Evolutionary conservation across 2,888 invertebrate genomes (phyloP).

Genomic region (Eristalis pertinax): DNA sequence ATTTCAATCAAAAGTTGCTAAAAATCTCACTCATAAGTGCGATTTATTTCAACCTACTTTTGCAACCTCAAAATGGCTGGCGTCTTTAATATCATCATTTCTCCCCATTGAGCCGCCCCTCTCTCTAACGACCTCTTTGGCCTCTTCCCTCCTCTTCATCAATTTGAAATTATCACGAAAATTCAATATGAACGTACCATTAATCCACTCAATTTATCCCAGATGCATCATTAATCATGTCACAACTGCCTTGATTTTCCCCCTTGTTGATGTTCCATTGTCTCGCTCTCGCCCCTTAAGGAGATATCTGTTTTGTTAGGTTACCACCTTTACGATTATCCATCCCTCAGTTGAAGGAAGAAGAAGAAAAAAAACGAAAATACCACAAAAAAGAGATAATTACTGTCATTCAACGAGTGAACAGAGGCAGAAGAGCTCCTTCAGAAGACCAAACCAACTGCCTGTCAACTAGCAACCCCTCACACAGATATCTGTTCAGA

Average conservation of each 20-base stretch:
- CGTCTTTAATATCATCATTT: too few species aligned
- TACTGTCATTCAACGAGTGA: slow-evolving; percentile 54
- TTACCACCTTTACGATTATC: slow-evolving; percentile 66
- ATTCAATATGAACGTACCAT: slow-evolving; percentile 57
- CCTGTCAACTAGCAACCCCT: slow-evolving; percentile 53
- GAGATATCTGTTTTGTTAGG: slow-evolving; percentile 44
- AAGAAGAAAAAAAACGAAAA: not conserved
- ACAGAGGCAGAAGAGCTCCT: not conserved
- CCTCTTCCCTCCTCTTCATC: slow-evolving; percentile 49
- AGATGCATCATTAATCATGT: slow-evolving; percentile 69
- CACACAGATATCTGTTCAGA: slow-evolving; percentile 27
- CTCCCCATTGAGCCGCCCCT: too few species aligned
- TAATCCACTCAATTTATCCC: slow-evolving; percentile 70
- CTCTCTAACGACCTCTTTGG: slow-evolving; percentile 13
- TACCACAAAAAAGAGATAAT: slow-evolving; percentile 69
- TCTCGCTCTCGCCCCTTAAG: slow-evolving; percentile 17
- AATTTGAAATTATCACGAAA: slow-evolving; percentile 58
- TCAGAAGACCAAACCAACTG: slow-evolving; percentile 40
- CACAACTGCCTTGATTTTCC: slow-evolving; percentile 51
- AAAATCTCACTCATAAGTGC: too few species aligned
- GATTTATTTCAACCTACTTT: too few species aligned
- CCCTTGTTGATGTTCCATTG: slow-evolving; percentile 24
- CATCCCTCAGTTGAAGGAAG: slow-evolving; percentile 48
- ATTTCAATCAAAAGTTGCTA: too few species aligned
- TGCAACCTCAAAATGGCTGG: too few species aligned